A percentile compares a stretch with the other conserved stretches of the same genome.
Evolutionary conservation across 2,113 vertebrate species (phyloP).

Genomic region (Poeciliopsis prolifica): DNA sequence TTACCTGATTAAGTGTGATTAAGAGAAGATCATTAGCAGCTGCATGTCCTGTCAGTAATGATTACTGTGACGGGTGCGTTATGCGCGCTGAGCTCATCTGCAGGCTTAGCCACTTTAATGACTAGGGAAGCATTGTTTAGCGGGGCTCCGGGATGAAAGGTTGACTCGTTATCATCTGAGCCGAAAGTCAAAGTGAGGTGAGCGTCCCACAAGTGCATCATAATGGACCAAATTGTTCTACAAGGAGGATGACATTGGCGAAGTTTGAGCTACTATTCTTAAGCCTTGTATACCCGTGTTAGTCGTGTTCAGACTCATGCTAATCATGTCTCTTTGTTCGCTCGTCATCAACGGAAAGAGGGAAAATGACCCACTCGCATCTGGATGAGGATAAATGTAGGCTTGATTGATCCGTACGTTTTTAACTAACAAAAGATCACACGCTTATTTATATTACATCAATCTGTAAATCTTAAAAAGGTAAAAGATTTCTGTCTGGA

Average conservation of each 20-base stretch:
- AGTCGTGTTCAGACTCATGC: conserved; percentile 37
- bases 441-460: too few relatives aligned
- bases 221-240: conserved; percentile 61
- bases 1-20: conserved; percentile 84
- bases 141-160: conserved; percentile 48
- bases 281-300: conserved; percentile 30
- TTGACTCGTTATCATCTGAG: conserved; percentile 39
- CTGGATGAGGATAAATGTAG: too few relatives aligned
- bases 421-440: too few relatives aligned
- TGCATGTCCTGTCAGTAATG: conserved; percentile 83
- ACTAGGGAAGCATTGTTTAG: conserved; percentile 76
- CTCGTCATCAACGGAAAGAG: background rate
- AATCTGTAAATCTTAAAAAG: background rate
- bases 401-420: too few relatives aligned
- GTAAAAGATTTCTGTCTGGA: background rate
- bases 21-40: conserved; percentile 84
- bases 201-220: conserved; percentile 44
- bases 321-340: conserved; percentile 11
- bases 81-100: conserved; percentile 63
- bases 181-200: conserved; percentile 55
- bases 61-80: conserved; percentile 79
- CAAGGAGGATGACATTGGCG: conserved; percentile 55
- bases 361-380: background rate
- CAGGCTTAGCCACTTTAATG: conserved; percentile 60
- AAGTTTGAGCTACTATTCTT: conserved; percentile 36